phyloP scores from a whole-genome alignment of 2,113 vertebrate genomes.

The Terrapene triunguis region DNA sequence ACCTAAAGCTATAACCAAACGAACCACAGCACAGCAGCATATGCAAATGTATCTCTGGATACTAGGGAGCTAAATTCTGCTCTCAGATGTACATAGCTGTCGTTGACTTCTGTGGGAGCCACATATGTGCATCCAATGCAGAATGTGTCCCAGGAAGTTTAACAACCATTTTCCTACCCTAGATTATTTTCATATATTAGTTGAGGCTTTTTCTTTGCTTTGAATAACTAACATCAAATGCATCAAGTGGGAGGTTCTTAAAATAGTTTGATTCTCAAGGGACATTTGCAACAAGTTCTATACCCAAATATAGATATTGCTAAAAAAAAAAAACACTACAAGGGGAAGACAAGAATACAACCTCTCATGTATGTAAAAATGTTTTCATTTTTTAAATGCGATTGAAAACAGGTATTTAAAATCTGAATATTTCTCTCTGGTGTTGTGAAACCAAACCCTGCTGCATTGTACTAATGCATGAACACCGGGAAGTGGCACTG shows the following conservation, averaged over 20 bases:
- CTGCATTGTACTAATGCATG: background rate
- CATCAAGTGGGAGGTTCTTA: slow-evolving; percentile 43
- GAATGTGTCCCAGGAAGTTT: background rate
- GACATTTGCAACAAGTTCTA: slow-evolving; percentile 4
- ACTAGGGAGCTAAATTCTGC: background rate
- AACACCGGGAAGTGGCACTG: background rate
- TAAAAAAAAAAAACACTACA: background rate
- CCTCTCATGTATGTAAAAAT: background rate
- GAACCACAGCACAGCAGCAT: rapidly evolving
- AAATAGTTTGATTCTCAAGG: slow-evolving; percentile 48
- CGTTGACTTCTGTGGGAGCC: background rate
- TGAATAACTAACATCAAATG: slow-evolving; percentile 21
- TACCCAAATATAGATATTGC: slow-evolving; percentile 50
- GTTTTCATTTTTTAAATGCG: slow-evolving; percentile 22
- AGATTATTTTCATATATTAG: slow-evolving; percentile 1
- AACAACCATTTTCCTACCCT: background rate
- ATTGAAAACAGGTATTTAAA: slow-evolving; percentile 46
- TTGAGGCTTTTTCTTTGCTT: background rate
- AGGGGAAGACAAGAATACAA: background rate
- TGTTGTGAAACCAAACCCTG: background rate
- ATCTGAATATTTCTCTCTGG: background rate
- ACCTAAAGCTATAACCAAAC: background rate
- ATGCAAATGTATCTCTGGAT: background rate
- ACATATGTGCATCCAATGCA: rapidly evolving
- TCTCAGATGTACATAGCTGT: background rate